Base-by-base conservation (phyloP, 2,113 vertebrate genomes). In the Narcine bancroftii region DNA sequence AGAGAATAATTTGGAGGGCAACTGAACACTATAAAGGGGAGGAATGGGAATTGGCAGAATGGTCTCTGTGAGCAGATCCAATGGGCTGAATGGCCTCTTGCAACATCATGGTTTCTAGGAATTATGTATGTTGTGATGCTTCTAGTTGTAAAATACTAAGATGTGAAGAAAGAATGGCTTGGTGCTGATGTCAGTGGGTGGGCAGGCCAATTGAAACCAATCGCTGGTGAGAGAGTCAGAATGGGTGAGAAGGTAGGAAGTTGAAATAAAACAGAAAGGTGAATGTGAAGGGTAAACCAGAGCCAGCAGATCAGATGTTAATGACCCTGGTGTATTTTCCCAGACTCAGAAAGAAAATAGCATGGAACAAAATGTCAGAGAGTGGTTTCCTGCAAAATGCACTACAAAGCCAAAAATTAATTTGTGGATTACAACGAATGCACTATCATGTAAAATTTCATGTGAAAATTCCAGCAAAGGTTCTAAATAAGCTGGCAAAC, bases 361-460 rank as follows among this genome's bases (percentile, higher is more conserved):
- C 89, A 69, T 63, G 89, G 89, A 91, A 91, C 63, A 91, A 47
- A 91, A 91, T 91, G 89, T 91, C 89, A 91, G 89, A 83, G 79
- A 69, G 89, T 95, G 95, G 94, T 95, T 95, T 96, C 95, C 94
- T 94, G 95, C 50, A 96, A 94, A 96, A 96, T 96, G 95, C 95
- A 95, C 91, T 94, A 94, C 92, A 0, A 94, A 95, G 95, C 94
- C 95, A 96, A 94, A 96, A 96, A 96, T 96, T 96, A 96, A 96
- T 96, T 96, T 96, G 95, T 94, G 95, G 95, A 95, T 95, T 95
- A 96, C 94, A 95, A 95, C 93, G 94, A 95, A 94, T 93, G 95
- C 94, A 94, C 94, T 94, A 95, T 96, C 93, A 92, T 94, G 95
- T 95, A 92, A 69, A 95, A 94, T 92, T 95, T 95, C 95, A 95